Base-by-base conservation (phyloP, 2,888 invertebrate genomes). In the Auanema freiburgensis region DNA sequence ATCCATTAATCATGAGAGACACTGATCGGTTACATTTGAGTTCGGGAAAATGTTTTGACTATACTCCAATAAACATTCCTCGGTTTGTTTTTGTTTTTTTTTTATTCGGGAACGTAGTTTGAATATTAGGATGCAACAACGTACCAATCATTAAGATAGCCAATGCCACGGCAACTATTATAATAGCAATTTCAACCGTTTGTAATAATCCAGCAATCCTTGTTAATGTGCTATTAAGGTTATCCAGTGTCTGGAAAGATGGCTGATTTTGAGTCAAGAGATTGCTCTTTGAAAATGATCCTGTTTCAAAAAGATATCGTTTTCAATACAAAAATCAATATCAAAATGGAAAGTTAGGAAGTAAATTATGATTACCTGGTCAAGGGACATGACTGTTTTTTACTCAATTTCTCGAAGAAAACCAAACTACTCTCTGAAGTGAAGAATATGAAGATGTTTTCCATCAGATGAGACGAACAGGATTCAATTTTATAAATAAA, bases 141-240 rank as follows among this genome's bases (percentile, higher is more conserved):
- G 16, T 44, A 72, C 72, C 72, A 14, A 72, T 58, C 25, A 72
- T 43, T 0, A 67, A 55, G 14, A 70, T 59, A 1, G 69, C 65
- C 2, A 72, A 42, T 4, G 68, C 63, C 1, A 72, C 24, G 1
- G 70, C 72, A 18, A 72, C 51, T 41, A 72, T 63, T 25, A 72
- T 53, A 12, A 72, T 63, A n/a, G 72, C 70, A n/a, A 62, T 23
- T 54, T 72, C 68, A 11, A 72, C 67, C 5, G 72, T 66, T 21
- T 69, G 68, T 21, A 72, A 52, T 10, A 72, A 63, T 53, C 65
- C 57, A 4, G 70, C 70, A 46, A 72, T 68, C 40, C 67, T 59
- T n/a, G 52, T 18, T 40, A 72, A 33, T 5, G 72, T 72, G n/a
- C 49, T 65, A 23, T 72, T 72, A n/a, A 72, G 55, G 59, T 70